These are phyloP conservation scores for Steinernema feltiae DNA, from an alignment of 1,140 invertebrate species.

Conservation along the genomic window DNA sequence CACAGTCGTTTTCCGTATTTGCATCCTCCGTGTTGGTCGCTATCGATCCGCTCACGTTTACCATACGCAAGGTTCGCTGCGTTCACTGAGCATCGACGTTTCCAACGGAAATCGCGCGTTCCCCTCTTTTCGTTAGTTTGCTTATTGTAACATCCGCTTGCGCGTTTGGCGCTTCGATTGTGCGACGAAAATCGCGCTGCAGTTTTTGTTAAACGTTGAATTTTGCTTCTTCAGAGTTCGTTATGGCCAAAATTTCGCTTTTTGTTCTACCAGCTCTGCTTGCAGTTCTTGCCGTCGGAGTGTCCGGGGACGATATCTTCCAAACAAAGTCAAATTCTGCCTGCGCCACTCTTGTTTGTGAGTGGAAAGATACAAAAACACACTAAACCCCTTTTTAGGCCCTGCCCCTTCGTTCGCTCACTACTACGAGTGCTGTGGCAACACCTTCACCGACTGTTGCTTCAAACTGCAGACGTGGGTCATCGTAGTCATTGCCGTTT, in stretches of 20 bases:
- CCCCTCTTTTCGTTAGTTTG: no score
- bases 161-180: no score
- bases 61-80: no score
- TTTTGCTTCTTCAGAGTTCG: slow-evolving; percentile 6
- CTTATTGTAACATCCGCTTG: no score
- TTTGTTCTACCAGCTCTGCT: not conserved
- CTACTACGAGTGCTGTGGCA: slow-evolving; percentile 40
- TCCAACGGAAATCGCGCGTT: no score
- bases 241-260: not conserved
- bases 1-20: not conserved
- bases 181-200: no score
- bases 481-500: slow-evolving; percentile 30
- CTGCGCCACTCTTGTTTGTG: not conserved
- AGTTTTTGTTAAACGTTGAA: no score
- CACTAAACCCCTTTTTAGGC: not conserved
- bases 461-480: slow-evolving; percentile 43
- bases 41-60: no score
- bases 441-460: slow-evolving; percentile 32
- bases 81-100: no score
- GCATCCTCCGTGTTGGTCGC: not conserved
- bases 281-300: not conserved
- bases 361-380: not conserved
- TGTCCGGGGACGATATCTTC: not conserved
- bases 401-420: slow-evolving; percentile 15
- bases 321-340: not conserved